Conservation (phyloP, 2,113 vertebrate species). For the Mixornis gularis region DNA sequence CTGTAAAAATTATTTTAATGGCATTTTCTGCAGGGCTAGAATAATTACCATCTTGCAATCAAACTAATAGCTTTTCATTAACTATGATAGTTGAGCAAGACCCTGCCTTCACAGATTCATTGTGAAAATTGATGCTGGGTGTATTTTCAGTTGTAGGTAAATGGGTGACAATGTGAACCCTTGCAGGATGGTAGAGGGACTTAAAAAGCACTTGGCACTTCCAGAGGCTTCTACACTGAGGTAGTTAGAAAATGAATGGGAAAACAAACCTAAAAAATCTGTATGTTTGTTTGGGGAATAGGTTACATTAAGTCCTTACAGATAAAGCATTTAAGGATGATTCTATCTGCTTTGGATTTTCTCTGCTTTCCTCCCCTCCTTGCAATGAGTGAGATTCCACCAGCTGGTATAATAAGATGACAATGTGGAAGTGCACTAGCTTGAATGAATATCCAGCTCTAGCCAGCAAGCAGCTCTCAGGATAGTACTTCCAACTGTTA, state of each 20-base stretch:
- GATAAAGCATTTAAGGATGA: background rate
- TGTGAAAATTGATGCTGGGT: background rate
- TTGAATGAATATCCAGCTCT: background rate
- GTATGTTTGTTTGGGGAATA: background rate
- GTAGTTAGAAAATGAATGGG: background rate
- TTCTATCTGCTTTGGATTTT: background rate
- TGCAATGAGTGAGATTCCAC: background rate
- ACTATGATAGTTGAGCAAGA: conserved; percentile 28
- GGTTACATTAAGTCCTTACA: background rate
- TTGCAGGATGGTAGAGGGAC: background rate
- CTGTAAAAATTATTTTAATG: conserved; percentile 49
- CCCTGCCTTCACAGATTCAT: background rate
- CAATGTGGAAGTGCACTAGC: background rate
- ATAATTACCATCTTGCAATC: conserved; percentile 22
- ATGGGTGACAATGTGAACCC: background rate
- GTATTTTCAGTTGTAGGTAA: background rate
- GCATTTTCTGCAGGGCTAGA: conserved; percentile 19
- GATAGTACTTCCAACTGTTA: background rate
- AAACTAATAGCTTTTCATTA: conserved; percentile 54
- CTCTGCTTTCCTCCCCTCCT: background rate
- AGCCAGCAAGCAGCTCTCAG: background rate
- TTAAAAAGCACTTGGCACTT: background rate
- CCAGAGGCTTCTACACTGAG: background rate
- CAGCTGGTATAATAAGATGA: background rate
- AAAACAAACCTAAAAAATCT: background rate